phyloP scores from a whole-genome alignment of 1,140 invertebrate species.

The Belonocnema kinseyi region DNA sequence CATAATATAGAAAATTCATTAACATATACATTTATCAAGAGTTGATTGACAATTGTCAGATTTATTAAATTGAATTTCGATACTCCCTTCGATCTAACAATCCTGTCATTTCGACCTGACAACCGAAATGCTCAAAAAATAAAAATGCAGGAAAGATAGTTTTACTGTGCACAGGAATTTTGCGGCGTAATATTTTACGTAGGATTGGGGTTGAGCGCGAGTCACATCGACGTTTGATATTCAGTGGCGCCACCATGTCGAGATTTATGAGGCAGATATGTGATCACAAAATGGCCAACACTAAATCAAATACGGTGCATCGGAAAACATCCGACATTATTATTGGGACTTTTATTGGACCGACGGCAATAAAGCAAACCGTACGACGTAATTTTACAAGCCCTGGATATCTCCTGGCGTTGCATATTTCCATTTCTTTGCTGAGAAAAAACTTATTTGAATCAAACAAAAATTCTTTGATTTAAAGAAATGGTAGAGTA shows the following conservation, averaged over 20 bases:
- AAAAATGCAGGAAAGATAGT: constrained; percentile 66
- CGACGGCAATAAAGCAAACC: constrained; percentile 70
- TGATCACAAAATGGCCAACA: constrained; percentile 77
- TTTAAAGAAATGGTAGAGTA: no score
- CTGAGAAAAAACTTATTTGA: no score
- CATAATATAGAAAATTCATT: no score
- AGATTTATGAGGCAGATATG: constrained; percentile 77
- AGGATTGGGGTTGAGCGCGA: constrained; percentile 70
- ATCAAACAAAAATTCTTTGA: no score
- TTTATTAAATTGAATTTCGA: no score
- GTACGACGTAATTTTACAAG: constrained; percentile 66
- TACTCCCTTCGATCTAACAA: not conserved
- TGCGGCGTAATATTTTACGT: constrained; percentile 74
- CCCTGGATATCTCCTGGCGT: constrained; percentile 49
- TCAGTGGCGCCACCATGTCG: constrained; percentile 75
- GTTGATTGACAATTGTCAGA: no score
- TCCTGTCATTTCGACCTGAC: constrained; percentile 35
- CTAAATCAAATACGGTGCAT: constrained; percentile 77
- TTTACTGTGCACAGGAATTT: constrained; percentile 64
- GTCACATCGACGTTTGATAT: constrained; percentile 76
- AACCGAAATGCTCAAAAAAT: constrained; percentile 45
- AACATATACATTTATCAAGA: no score
- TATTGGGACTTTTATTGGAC: constrained; percentile 77
- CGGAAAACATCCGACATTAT: constrained; percentile 77
- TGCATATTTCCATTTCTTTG: not conserved